Evolutionary conservation across 2,797 vertebrate species (phyloP), one percentile per base, ranked within the genome.

Genomic region (Morelia viridis): DNA sequence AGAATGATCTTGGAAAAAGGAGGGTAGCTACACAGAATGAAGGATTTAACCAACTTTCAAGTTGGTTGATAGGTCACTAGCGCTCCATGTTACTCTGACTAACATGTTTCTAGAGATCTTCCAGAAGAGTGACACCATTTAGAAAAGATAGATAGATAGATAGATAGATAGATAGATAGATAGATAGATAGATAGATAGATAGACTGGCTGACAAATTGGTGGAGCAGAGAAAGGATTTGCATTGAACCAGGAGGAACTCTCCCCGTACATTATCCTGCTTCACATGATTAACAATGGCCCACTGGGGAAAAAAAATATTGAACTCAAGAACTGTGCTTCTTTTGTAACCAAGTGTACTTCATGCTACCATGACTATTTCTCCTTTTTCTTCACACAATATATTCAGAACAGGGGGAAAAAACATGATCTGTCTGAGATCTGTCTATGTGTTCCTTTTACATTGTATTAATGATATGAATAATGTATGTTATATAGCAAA

Each of bases 301-400:
- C 64, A 8, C 28, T 90, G 2, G 5, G 7, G 3, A 7, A 41
- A 92, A 57, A 91, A 6, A 71, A 86, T 84, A 50, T 88, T 8
- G 2, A 76, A 91, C 93, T 92, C 71, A 91, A 91, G 91, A 61
- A 87, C 24, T 86, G 22, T 92, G 92, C 50, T 91, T 10, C 87
- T 95, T 85, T 41, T 7, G 11, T 68, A 60, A 60, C n/a, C 85
- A 12, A 58, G 80, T 94, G 56, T 7, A 0, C 71, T 5, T 94
- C 94, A 89, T 94, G 4, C n/a, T 92, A 71, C n/a, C n/a, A 28
- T 83, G 15, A 84, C 28, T 80, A 89, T 17, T 92, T 35, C 90
- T 93, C 86, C 12, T 26, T 94, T 64, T 31, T 26, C 7, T 15
- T 88, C 89, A 92, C 88, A 93, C 28, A 87, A 19, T 28, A 84